Evolutionary conservation across 2,888 invertebrate species (phyloP).

Genomic region (Priocnemis perturbator): DNA sequence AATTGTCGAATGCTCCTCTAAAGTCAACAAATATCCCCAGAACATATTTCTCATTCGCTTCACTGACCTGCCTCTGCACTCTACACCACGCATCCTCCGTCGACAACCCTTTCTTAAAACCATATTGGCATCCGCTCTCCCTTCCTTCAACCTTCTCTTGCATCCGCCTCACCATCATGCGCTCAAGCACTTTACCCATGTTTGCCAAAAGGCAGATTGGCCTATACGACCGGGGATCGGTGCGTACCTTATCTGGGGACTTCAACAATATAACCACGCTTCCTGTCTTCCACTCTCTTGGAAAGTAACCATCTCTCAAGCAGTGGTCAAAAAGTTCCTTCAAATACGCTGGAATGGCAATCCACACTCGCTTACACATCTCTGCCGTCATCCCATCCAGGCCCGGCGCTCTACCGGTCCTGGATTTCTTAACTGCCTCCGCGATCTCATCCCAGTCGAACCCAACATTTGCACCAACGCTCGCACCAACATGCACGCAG

Average conservation of each 20-base stretch:
- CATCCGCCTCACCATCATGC: not conserved
- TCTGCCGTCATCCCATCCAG: slow-evolving; percentile 11
- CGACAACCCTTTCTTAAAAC: not conserved
- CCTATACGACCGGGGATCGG: slow-evolving; percentile 10
- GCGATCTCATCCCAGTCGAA: slow-evolving; percentile 2
- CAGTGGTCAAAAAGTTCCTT: slow-evolving; percentile 18
- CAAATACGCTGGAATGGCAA: not conserved
- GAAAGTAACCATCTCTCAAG: not conserved
- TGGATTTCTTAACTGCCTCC: not conserved
- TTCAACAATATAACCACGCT: slow-evolving; percentile 5
- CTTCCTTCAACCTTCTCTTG: too few species aligned
- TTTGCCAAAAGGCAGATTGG: slow-evolving; percentile 15
- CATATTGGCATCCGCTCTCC: not conserved
- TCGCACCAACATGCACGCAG: too few species aligned
- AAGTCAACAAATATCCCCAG: not conserved
- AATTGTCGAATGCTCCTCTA: slow-evolving; percentile 14
- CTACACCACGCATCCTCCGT: slow-evolving; percentile 5
- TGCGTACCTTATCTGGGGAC: not conserved
- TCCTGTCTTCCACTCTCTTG: slow-evolving; percentile 19
- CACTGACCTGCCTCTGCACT: not conserved
- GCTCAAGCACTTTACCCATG: not conserved
- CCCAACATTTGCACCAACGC: not conserved
- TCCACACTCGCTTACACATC: slow-evolving; percentile 11
- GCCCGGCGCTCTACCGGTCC: slow-evolving; percentile 2
- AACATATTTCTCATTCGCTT: not conserved